Evolutionary conservation across 1,140 invertebrate genomes (phyloP), one percentile per base, ranked within the genome.

Genomic region (Neodiprion fabricii): DNA sequence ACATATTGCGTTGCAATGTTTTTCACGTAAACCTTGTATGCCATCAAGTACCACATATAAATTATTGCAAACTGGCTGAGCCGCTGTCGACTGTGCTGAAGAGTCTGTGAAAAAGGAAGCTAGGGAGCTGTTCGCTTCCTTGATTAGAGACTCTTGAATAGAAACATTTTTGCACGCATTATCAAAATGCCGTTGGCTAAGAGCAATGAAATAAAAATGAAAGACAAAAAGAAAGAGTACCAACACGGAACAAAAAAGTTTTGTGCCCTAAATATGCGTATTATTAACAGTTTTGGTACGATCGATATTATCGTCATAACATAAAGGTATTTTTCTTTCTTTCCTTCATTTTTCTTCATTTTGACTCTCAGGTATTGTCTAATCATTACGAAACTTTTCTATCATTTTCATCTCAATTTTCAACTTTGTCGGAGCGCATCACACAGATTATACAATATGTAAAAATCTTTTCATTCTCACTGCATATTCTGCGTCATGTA

Each of bases 101-200:
- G 75, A 78, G 75, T 76, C 71, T 74, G 71, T 76, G 70, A 73
- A 48, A 9, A 73, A 73, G 71, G 53, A 72, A 68, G 74, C 77
- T 71, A 28, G 73, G 73, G 73, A 76, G 73, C 75, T 76, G 1
- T 7, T 73, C 71, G 75, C 72, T 65, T 71, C 70, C 67, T 75
- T 49, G 28, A 28, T 70, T 69, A 78, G 75, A 78, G 77, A 78
- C 77, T 76, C 74, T 61, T 17, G n/a, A 61, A 12, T 14, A 61
- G 11, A 17, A 17, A 61, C 3, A 14, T 61, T 61, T 61, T 12
- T 61, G 53, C 53, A 61, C 1, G 53, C 53, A 61, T 61, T 61
- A 2, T 14, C 11, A 61, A 61, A 61, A 61, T 61, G 53, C 53
- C n/a, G 11, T 14, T 61, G 53, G 53, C 53, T 17, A 61, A 61